Evolutionary conservation across 2,888 invertebrate genomes (phyloP).

Genomic region (Drosophila prostipennis): DNA sequence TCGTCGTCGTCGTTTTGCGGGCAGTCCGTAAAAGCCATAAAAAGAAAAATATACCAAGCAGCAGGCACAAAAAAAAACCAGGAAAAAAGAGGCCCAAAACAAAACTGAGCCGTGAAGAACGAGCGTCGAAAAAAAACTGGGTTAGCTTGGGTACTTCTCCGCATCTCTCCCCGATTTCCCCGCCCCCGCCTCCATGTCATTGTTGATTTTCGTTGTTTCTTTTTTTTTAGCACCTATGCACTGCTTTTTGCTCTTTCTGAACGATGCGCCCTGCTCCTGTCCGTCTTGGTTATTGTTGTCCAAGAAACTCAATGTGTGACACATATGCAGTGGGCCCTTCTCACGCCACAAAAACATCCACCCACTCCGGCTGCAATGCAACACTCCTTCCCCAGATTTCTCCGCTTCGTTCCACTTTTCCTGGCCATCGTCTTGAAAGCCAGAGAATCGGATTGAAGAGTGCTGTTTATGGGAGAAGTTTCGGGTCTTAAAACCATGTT

Average conservation of each 20-base stretch:
- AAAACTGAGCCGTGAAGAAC: constrained; percentile 61
- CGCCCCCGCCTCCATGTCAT: constrained; percentile 27
- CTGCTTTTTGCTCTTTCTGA: constrained; percentile 52
- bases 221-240: constrained; percentile 53
- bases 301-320: constrained; percentile 69
- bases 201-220: constrained; percentile 30
- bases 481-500: too few species aligned
- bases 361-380: constrained; percentile 5
- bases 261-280: constrained; percentile 52
- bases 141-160: constrained; percentile 54
- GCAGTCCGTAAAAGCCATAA: constrained; percentile 70
- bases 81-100: constrained; percentile 35
- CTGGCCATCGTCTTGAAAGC: constrained; percentile 22
- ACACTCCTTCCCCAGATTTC: constrained; percentile 16
- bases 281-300: constrained; percentile 68
- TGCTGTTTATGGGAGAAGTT: not conserved
- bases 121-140: constrained; percentile 64
- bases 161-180: constrained; percentile 2
- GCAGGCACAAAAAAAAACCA: not conserved
- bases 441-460: not conserved
- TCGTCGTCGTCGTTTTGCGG: constrained; percentile 65
- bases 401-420: constrained; percentile 40
- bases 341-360: not conserved
- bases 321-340: constrained; percentile 62
- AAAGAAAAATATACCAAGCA: constrained; percentile 67